Evolutionary conservation across 2,888 invertebrate species (phyloP).

Genomic region (Trichogramma dendrolimi): DNA sequence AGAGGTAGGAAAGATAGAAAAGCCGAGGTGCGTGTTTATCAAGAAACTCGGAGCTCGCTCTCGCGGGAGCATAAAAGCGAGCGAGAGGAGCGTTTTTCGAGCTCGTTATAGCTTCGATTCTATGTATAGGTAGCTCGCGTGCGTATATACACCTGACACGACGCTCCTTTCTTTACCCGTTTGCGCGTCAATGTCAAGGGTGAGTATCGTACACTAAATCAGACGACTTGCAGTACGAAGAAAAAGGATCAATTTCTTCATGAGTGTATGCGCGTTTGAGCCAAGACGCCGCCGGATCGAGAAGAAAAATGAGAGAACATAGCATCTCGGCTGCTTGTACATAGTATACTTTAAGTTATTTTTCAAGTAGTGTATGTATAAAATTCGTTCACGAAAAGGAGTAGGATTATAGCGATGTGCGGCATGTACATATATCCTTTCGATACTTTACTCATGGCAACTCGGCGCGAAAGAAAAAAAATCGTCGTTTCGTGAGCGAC

Average conservation of each 20-base stretch:
- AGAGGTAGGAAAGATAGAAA: slow-evolving; percentile 19
- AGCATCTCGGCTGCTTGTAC: too few relatives aligned
- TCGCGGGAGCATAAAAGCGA: slow-evolving; percentile 12
- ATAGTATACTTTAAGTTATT: too few relatives aligned
- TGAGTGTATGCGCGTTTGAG: background rate
- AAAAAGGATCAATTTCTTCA: slow-evolving; percentile 20
- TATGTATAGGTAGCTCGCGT: too few relatives aligned
- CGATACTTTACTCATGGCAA: too few relatives aligned
- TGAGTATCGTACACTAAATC: slow-evolving; percentile 16
- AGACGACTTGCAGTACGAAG: background rate
- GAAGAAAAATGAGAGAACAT: too few relatives aligned
- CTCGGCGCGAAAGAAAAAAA: too few relatives aligned
- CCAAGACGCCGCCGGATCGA: too few relatives aligned
- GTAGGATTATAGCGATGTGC: too few relatives aligned
- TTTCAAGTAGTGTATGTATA: too few relatives aligned
- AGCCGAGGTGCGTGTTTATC: slow-evolving; percentile 21
- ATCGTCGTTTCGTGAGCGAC: too few relatives aligned
- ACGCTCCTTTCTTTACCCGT: background rate
- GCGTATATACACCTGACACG: slow-evolving; percentile 7
- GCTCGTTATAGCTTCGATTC: background rate
- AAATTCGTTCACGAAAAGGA: too few relatives aligned
- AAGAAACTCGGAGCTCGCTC: slow-evolving; percentile 15
- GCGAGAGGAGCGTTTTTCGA: slow-evolving; percentile 11
- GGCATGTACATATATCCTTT: too few relatives aligned
- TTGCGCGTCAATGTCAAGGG: slow-evolving; percentile 21